Conservation (phyloP, 2,888 invertebrate genomes). For the Tetheella fluctuosa region DNA sequence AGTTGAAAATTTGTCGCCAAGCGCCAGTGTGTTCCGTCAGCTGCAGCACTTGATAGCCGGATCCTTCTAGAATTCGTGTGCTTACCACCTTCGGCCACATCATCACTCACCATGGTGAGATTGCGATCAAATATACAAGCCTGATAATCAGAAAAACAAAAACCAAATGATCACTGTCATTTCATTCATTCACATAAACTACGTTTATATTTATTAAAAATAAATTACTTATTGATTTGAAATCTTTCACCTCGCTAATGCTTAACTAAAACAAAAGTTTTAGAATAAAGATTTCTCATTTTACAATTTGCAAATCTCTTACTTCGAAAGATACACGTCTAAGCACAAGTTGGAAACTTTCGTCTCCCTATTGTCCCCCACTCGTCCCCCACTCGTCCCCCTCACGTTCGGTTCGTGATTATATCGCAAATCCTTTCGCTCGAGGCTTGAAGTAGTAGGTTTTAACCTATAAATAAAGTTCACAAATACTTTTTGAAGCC, state of each 20-base stretch:
- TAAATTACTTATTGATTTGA: not conserved
- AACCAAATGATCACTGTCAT: too few species aligned
- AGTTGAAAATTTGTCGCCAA: too few species aligned
- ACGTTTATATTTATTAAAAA: not conserved
- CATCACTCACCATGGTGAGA: too few species aligned
- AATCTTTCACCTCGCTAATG: not conserved
- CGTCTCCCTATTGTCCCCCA: constrained; percentile 6
- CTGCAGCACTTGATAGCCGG: too few species aligned
- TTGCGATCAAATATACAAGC: too few species aligned
- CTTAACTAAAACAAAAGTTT: not conserved
- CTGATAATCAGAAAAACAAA: too few species aligned
- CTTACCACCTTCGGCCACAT: too few species aligned
- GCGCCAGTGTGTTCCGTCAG: too few species aligned
- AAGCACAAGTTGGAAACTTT: constrained; percentile 10
- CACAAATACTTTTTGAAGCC: not conserved
- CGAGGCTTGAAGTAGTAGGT: not conserved
- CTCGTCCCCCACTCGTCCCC: not conserved
- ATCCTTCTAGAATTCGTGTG: too few species aligned
- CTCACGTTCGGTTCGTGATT: constrained; percentile 7
- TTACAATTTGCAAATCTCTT: constrained; percentile 11
- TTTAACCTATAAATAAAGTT: constrained; percentile 4
- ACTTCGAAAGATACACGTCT: constrained; percentile 11
- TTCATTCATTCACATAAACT: too few species aligned
- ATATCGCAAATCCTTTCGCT: constrained; percentile 10
- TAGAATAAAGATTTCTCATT: constrained; percentile 9